Evolutionary conservation across 1,140 invertebrate species (phyloP).

Genomic region (Neodiprion virginianus): DNA sequence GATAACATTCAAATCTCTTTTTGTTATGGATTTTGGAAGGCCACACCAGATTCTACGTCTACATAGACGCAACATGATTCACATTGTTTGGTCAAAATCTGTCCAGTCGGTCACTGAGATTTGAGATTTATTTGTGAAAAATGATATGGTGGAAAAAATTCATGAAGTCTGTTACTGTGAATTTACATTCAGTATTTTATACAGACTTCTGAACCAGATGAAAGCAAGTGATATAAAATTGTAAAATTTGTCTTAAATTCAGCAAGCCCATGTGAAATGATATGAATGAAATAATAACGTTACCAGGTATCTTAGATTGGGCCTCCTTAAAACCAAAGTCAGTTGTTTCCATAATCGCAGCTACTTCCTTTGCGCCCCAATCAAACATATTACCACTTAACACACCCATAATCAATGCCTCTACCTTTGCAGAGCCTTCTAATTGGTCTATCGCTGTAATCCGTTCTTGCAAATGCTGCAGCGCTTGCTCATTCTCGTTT

Average conservation of each 20-base stretch:
- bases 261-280: constrained; percentile 17
- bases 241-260: constrained; percentile 22
- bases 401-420: constrained; percentile 67
- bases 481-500: constrained; percentile 71
- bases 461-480: constrained; percentile 62
- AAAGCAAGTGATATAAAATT: constrained; percentile 15
- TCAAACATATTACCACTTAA: constrained; percentile 94
- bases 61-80: too few relatives aligned
- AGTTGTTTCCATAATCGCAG: constrained; percentile 78
- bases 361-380: constrained; percentile 92
- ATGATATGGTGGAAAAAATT: too few relatives aligned
- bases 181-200: too few relatives aligned
- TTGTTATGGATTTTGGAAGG: too few relatives aligned
- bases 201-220: not conserved
- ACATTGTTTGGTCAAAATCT: too few relatives aligned
- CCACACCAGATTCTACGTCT: too few relatives aligned
- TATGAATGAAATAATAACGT: not conserved
- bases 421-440: constrained; percentile 61
- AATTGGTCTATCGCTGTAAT: constrained; percentile 66
- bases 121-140: too few relatives aligned
- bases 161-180: too few relatives aligned
- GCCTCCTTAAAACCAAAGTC: constrained; percentile 86
- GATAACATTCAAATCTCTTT: too few relatives aligned
- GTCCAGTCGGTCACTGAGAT: too few relatives aligned
- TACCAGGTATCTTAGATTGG: constrained; percentile 73